Evolutionary conservation across 2,888 invertebrate species (phyloP), one percentile per base, ranked within the genome.

Genomic region (Bellardia bayeri): DNA sequence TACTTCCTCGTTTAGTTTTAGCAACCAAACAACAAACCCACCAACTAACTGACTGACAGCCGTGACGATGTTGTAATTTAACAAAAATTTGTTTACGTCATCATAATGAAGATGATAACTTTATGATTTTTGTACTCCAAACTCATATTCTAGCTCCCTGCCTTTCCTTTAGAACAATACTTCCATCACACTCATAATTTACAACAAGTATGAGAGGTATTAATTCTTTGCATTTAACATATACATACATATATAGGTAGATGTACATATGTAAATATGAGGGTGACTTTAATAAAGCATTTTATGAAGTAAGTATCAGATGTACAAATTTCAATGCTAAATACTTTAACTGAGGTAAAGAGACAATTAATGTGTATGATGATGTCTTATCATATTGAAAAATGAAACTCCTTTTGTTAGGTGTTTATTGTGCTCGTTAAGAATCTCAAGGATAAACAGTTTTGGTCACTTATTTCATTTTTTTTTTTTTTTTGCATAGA

Each of bases 81-180:
- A 72, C 79, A 86, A 90, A 92, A 92, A 92, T 92, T 92, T 92
- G 92, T 92, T 92, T 92, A 92, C 92, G 89, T 89, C 92, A 91
- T 91, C 92, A 92, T 92, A 92, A 89, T 89, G 90, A 90, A 89
- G 89, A 90, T 89, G 86, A 90, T 90, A 90, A 89, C 90, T 90
- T 90, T 90, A 90, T 90, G 90, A 90, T 89, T 89, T 89, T 79
- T 76, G 51, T 85, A 71, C 82, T 80, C 45, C 58, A 75, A 58
- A 14, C 51, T 13, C 54, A 37, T 66, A 71, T 64, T 49, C 68
- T 3, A 6, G 13, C 75, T 76, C 56, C 80, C 68, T 66, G 51
- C 56, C 40, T 23, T 33, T 58, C 30, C 4, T 61, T 33, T 33
- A 23, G 3, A 45, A 42, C 69, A 79, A 61, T 61, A 81, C 76